Base-by-base conservation (phyloP, 1,140 invertebrate species). In the Brachionus koreanus region DNA sequence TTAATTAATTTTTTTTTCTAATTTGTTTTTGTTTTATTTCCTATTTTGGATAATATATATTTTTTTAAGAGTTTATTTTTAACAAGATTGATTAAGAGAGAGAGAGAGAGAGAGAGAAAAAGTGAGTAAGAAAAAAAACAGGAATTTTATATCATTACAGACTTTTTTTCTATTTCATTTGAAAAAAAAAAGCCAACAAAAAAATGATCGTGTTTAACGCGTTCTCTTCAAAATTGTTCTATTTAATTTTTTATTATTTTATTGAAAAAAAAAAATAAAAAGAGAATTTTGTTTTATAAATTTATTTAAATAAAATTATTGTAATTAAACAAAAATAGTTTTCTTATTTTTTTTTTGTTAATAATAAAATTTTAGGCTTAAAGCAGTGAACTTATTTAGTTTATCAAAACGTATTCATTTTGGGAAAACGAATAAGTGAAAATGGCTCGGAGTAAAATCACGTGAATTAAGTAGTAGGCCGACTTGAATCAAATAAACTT, bases 261-360 rank as follows among this genome's bases (percentile, higher is more conserved):
- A n/a, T 74, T 46, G 6, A 19, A 7, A 39, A 42, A 39, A 42
- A 23, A 42, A 10, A 25, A 33, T 25, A 39, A 10, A 25, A 5
- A 46, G 42, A 74, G 42, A 74, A n/a, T 74, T 74, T 46, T 46
- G 39, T 25, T 74, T 74, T 74, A 74, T 72, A 74, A 46, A 46
- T 19, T 46, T 74, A 74, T 74, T 46, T 46, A 74, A 46, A 74
- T 74, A 74, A 74, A 74, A 25, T 10, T 46, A 74, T 74, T 43
- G 39, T 74, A 46, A 37, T 72, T 39, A 37, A 69, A 65, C 6
- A 65, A 65, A 29, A 65, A 65, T 6, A 65, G n/a, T n/a, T n/a
- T n/a, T n/a, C n/a, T n/a, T 25, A 3, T 63, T 29, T 65, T 29
- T 46, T 57, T 57, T 19, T 16, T 57, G 13, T 57, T 57, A 12